A percentile compares a stretch with the other conserved stretches of the same genome.
Evolutionary conservation across 2,113 vertebrate species (phyloP).

Genomic region (Gracilinanus agilis): DNA sequence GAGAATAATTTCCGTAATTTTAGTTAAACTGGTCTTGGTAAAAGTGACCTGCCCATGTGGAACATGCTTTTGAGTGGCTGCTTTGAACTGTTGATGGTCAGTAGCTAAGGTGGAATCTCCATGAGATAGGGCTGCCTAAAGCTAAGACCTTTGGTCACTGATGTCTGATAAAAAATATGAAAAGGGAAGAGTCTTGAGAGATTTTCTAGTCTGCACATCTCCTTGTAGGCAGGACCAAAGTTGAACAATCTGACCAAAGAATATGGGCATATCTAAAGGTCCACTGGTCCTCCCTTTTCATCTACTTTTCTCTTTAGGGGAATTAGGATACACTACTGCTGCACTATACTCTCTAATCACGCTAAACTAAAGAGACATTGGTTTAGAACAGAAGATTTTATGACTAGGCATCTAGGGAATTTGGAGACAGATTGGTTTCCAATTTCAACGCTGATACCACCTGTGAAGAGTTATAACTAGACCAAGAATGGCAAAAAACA

Average conservation of each 20-base stretch:
- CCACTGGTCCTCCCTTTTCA: background rate
- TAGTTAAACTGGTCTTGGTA: background rate
- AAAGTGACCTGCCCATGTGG: background rate
- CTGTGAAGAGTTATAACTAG: background rate
- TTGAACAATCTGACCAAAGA: background rate
- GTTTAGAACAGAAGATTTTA: background rate
- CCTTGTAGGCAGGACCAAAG: background rate
- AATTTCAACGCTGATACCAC: background rate
- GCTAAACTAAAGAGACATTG: background rate
- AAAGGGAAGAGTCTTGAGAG: background rate
- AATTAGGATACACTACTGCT: background rate
- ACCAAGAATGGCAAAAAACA: background rate
- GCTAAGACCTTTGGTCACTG: background rate
- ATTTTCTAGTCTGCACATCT: background rate
- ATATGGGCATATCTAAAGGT: background rate
- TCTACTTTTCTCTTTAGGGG: background rate
- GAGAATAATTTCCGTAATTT: background rate
- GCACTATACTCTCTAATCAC: background rate
- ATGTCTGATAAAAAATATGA: background rate
- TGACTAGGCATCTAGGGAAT: background rate
- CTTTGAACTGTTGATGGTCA: background rate
- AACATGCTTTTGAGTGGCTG: background rate
- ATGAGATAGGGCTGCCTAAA: background rate
- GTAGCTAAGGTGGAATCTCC: background rate
- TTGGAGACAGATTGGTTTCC: background rate